Conservation (phyloP, 2,888 invertebrate species). For the Andrena praecox region DNA sequence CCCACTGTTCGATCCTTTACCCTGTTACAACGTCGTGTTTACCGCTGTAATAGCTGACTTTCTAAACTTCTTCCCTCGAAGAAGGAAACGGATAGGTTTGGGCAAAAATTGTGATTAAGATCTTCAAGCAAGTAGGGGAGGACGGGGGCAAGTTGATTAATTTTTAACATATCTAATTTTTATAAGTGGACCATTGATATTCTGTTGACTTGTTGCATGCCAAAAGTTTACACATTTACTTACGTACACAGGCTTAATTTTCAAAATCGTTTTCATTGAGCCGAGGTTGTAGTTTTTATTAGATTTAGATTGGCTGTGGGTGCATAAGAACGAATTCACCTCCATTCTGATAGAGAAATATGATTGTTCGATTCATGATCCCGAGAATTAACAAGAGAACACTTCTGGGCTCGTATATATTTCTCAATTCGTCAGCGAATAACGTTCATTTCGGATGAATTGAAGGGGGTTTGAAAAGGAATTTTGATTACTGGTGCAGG, state of each 20-base stretch:
- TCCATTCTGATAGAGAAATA: conserved; percentile 36
- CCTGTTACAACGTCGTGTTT: neutral
- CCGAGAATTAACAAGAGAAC: no score
- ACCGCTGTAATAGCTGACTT: conserved; percentile 5
- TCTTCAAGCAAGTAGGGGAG: no score
- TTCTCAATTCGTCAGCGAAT: neutral
- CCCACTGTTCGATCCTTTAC: neutral
- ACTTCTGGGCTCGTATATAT: neutral
- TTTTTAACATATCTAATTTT: no score
- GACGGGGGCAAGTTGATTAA: no score
- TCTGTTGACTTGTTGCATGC: no score
- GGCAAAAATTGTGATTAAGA: no score
- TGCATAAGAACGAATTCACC: neutral
- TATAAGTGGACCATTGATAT: no score
- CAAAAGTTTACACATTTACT: no score
- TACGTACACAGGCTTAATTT: no score
- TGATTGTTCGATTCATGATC: neutral
- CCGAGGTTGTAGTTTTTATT: no score
- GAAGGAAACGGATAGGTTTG: neutral
- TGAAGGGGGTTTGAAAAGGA: neutral
- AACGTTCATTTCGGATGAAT: neutral
- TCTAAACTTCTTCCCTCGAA: conserved; percentile 16
- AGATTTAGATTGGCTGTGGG: no score
- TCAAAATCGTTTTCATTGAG: no score
- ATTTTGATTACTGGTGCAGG: neutral